Base-by-base conservation (phyloP, 1,140 invertebrate genomes). In the Tigriopus japonicus region DNA sequence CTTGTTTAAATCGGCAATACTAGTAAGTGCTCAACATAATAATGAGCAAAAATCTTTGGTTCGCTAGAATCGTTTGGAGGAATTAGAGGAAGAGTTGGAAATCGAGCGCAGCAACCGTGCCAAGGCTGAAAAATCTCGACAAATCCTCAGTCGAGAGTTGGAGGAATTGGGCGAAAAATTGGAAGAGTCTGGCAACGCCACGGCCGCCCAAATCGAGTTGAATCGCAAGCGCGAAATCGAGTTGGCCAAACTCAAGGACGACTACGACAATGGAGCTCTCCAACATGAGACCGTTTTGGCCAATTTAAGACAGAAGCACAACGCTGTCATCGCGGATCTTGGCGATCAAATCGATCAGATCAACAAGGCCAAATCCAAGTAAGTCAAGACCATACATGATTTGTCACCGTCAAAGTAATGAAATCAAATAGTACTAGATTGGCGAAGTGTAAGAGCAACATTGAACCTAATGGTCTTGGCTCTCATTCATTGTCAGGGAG, bases 341-440 rank as follows among this genome's bases (percentile, higher is more conserved):
- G 88, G 90, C 67, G 95, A 99, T 76, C 94, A 98, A 77, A 89
- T 98, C 71, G 95, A 98, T 76, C 91, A 96, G 72, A 83, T 98
- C 69, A 96, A 98, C 82, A 98, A 98, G 76, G 81, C 89, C 70
- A 98, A 97, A 79, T 87, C 87, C 72, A 96, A 93, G 92, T 35
- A 9, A 35, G 28, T 35, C n/a, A n/a, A n/a, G n/a, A n/a, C n/a
- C 94, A n/a, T n/a, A 76, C 81, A 85, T 83, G 6, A 6, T 10
- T 10, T n/a, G n/a, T n/a, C n/a, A n/a, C n/a, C n/a, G n/a, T n/a
- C n/a, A n/a, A n/a, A n/a, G n/a, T 35, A 35, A 35, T 35, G 3
- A 9, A 35, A 35, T 35, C 28, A 3, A 35, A 35, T 9, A 35
- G 3, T n/a, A n/a, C n/a, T n/a, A n/a, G n/a, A n/a, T 35, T 35